These are phyloP conservation scores for Cacatua alba DNA, from an alignment of 2,113 vertebrate species.

Conservation along the genomic window DNA sequence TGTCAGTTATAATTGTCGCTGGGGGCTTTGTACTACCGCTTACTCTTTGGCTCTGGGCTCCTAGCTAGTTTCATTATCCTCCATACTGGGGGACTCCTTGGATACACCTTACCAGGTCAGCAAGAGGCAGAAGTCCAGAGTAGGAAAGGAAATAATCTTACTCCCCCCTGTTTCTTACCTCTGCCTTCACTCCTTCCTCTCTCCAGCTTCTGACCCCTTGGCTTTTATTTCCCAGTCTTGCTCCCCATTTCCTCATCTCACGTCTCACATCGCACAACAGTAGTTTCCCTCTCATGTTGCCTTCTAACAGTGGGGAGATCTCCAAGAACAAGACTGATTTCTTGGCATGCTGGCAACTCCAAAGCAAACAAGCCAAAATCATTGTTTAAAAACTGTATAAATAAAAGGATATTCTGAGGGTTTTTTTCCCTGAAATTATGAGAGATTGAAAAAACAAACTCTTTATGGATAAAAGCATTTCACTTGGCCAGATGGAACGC, in stretches of 20 bases:
- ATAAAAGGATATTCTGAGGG: background rate
- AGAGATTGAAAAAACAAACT: conserved; percentile 43
- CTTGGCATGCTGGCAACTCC: conserved; percentile 13
- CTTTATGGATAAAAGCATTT: background rate
- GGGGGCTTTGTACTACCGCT: background rate
- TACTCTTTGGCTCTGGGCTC: background rate
- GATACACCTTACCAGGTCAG: background rate
- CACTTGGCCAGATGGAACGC: background rate
- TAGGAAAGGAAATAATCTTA: background rate
- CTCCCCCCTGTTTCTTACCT: background rate
- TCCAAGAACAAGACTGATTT: background rate
- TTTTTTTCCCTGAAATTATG: background rate
- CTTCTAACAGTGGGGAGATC: background rate
- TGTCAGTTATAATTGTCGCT: conserved; percentile 3
- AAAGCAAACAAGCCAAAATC: conserved; percentile 7
- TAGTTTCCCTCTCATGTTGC: background rate
- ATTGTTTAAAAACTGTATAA: conserved; percentile 27
- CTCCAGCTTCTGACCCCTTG: background rate
- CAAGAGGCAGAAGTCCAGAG: background rate
- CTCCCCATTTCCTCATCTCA: background rate
- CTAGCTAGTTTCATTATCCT: background rate
- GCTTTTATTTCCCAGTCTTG: background rate
- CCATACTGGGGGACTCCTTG: background rate
- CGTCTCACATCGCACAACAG: background rate
- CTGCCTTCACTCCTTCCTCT: background rate